phyloP scores from a whole-genome alignment of 92 coral and sea anemone genomes.

The Metridium senile region DNA sequence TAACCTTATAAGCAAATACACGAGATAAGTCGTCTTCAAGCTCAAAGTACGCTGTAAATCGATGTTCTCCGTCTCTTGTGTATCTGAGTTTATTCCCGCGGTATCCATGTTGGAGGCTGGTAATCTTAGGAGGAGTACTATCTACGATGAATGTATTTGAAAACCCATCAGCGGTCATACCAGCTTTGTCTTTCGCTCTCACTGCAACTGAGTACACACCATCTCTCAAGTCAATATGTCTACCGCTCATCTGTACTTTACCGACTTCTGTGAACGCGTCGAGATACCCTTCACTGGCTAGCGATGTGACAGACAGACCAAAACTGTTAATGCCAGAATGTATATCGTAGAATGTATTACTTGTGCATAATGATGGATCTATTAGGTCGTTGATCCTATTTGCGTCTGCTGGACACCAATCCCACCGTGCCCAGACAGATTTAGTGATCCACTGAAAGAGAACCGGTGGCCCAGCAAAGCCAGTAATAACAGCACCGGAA shows the following conservation, averaged over 20 bases:
- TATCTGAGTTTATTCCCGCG: conserved; percentile 34
- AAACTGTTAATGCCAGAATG: conserved; percentile 79
- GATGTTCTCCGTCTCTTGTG: conserved; percentile 18
- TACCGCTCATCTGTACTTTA: conserved; percentile 58
- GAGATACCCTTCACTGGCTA: conserved; percentile 40
- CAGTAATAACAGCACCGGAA: conserved; percentile 68
- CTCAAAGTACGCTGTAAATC: conserved; percentile 62
- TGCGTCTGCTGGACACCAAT: conserved; percentile 78
- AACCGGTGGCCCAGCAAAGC: conserved; percentile 65
- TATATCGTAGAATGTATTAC: conserved; percentile 67
- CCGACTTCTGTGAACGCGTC: conserved; percentile 58
- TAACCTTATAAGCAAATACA: conserved; percentile 53
- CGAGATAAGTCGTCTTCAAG: conserved; percentile 62
- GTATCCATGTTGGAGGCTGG: conserved; percentile 68
- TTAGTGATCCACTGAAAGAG: conserved; percentile 68
- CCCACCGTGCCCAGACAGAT: conserved; percentile 89
- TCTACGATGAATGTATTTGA: conserved; percentile 76
- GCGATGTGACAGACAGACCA: conserved; percentile 68
- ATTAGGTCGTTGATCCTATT: conserved; percentile 6
- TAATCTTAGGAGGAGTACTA: conserved; percentile 65
- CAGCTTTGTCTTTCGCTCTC: conserved; percentile 78
- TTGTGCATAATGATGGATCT: conserved; percentile 28
- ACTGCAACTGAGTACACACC: conserved; percentile 76
- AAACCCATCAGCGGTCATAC: conserved; percentile 46
- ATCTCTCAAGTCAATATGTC: conserved; percentile 60